Evolutionary conservation across 2,888 invertebrate species (phyloP).

Genomic region (Cenopis cana): DNA sequence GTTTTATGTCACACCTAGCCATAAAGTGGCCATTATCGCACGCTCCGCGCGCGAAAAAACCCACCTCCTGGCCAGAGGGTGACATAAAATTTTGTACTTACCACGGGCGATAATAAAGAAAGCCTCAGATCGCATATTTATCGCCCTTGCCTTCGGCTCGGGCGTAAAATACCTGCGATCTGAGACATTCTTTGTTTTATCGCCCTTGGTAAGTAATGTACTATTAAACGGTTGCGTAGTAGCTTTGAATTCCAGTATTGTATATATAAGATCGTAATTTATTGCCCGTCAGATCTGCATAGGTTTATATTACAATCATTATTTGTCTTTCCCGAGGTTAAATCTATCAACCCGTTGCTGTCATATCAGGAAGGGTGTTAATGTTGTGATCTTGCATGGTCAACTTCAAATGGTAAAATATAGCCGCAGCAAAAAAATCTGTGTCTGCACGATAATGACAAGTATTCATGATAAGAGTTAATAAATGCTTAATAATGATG

Average conservation of each 20-base stretch:
- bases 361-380: constrained; percentile 14
- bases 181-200: no score
- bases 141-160: no score
- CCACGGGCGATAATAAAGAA: no score
- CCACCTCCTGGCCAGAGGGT: no score
- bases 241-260: constrained; percentile 35
- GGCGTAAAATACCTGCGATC: no score
- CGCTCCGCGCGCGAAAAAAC: no score
- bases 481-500: constrained; percentile 5
- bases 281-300: constrained; percentile 29
- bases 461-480: not conserved
- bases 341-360: not conserved
- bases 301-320: not conserved
- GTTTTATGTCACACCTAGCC: no score
- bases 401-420: constrained; percentile 3
- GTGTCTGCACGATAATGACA: no score
- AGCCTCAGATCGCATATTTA: no score
- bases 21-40: no score
- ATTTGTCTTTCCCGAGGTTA: not conserved
- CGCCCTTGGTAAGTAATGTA: no score
- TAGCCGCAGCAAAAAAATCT: not conserved
- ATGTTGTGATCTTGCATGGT: constrained; percentile 1
- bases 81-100: no score
- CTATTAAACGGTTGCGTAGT: constrained; percentile 14
- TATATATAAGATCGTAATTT: constrained; percentile 26